A percentile compares a stretch with the other conserved stretches of the same genome.
Evolutionary conservation across 2,113 vertebrate genomes (phyloP).

Genomic region (Natator depressus): DNA sequence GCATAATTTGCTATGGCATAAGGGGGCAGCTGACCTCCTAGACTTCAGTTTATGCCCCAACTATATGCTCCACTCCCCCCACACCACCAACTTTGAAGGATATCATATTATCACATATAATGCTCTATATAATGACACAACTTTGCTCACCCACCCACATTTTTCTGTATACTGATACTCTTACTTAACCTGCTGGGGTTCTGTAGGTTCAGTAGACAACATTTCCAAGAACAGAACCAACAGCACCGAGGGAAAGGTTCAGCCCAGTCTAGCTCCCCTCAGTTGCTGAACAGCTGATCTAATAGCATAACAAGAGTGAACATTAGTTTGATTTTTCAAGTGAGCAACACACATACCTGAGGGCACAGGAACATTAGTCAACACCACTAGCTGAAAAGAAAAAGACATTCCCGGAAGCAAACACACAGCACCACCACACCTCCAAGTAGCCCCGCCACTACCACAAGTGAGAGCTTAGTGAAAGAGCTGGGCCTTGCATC

Average conservation of each 20-base stretch:
- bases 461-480: background rate
- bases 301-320: background rate
- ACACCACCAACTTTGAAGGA: background rate
- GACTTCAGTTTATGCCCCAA: background rate
- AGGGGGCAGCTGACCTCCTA: background rate
- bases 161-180: background rate
- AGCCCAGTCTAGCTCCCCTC: background rate
- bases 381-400: background rate
- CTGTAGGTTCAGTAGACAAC: background rate
- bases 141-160: background rate
- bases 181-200: background rate
- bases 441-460: background rate
- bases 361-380: background rate
- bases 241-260: background rate
- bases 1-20: background rate
- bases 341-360: accelerated
- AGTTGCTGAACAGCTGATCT: background rate
- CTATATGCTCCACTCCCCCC: background rate
- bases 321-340: background rate
- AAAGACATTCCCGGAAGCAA: background rate
- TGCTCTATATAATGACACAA: background rate
- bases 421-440: background rate
- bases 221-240: background rate
- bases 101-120: background rate
- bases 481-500: background rate